Conservation (phyloP, 2,113 vertebrate genomes). For the Columbina picui region DNA sequence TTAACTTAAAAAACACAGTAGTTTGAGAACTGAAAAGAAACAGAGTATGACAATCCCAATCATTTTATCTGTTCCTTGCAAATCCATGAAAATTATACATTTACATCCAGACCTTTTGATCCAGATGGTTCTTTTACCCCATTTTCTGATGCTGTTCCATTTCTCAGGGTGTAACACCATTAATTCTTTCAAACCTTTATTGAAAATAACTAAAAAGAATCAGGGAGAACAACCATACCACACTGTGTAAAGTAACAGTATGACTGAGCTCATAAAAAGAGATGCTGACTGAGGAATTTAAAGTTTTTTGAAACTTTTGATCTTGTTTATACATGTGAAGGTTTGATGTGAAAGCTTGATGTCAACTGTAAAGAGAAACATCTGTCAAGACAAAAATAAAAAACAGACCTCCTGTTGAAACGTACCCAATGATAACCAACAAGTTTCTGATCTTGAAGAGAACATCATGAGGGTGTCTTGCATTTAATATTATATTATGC, state of each 20-base stretch:
- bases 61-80: not conserved
- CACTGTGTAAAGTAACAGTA: not conserved
- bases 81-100: not conserved
- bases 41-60: not conserved
- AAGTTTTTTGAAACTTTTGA: slow-evolving; percentile 65
- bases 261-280: slow-evolving; percentile 45
- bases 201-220: not conserved
- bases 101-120: not conserved
- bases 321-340: slow-evolving; percentile 52
- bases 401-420: slow-evolving; percentile 38
- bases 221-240: not conserved
- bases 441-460: slow-evolving; percentile 53
- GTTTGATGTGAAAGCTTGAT: slow-evolving; percentile 43
- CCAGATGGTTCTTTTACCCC: not conserved
- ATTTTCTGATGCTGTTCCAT: not conserved
- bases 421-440: not conserved
- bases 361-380: slow-evolving; percentile 32
- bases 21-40: not conserved
- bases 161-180: not conserved
- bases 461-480: not conserved
- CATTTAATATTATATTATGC: slow-evolving; percentile 34
- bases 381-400: not conserved
- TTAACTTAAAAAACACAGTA: not conserved
- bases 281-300: slow-evolving; percentile 52
- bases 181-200: not conserved